These are phyloP conservation scores for Alces alces DNA, from an alignment of 2,113 vertebrate genomes.

Conservation along the genomic window DNA sequence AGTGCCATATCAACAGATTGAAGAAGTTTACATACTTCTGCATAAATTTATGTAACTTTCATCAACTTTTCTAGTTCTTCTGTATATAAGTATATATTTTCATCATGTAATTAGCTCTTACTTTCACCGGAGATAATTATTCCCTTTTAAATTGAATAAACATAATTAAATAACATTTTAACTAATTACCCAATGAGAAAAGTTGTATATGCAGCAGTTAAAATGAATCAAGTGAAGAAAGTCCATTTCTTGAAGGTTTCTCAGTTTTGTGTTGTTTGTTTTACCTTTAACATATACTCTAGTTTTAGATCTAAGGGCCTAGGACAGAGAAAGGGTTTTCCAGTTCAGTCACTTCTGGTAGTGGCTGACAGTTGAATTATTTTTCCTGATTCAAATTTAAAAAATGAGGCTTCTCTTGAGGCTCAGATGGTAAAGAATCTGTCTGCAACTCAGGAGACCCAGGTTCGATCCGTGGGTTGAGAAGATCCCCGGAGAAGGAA, in stretches of 20 bases:
- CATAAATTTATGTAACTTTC: not conserved
- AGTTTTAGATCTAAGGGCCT: not conserved
- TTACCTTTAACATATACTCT: not conserved
- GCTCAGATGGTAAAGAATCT: not conserved
- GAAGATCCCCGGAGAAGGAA: not conserved
- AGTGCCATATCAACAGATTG: not conserved
- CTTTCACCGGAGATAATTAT: not conserved
- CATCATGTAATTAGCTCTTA: not conserved
- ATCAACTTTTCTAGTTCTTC: not conserved
- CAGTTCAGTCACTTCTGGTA: not conserved
- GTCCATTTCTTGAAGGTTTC: not conserved
- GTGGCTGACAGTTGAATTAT: not conserved
- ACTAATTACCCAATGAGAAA: not conserved
- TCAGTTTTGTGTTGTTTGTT: not conserved
- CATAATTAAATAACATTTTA: not conserved
- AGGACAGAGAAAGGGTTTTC: not conserved
- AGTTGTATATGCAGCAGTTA: not conserved
- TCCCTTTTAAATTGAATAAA: conserved; percentile 6
- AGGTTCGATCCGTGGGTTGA: not conserved
- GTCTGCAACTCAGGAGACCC: not conserved
- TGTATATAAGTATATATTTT: not conserved
- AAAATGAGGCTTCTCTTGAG: not conserved
- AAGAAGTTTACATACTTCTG: not conserved
- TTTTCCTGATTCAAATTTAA: not conserved
- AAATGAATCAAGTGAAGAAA: not conserved